Base-by-base conservation (phyloP, 2,113 vertebrate species). In the Rhinoptilus africanus region DNA sequence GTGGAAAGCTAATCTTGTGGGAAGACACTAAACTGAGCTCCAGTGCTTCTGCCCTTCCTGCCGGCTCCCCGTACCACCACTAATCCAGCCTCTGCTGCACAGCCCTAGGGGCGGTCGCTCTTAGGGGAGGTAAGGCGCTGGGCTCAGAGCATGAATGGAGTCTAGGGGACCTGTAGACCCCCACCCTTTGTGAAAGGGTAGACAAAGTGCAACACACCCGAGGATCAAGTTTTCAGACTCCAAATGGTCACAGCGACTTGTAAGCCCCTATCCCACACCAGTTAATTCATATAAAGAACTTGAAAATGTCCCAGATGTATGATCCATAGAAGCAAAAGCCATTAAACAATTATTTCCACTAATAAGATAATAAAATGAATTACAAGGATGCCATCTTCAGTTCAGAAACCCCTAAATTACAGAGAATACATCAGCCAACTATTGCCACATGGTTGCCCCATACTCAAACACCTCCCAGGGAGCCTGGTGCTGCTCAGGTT, bases 71-170 rank as follows among this genome's bases (percentile, higher is more conserved):
- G 10, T 8, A 23, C 19, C 30, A 10, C 41, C 35, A 8, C 64
- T 5, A 4, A 20, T 4, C 9, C 45, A 34, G n/a, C 6, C n/a
- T 27, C 54, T 59, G 39, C 67, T 74, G 37, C 34, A 30, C 24
- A 35, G n/a, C 32, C 32, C 28, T 7, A 3, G 0, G 4, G 37
- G 27, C 0, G 0, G 14, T 41, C 3, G 1, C 21, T 82, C 14
- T 59, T 47, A 4, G 30, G 32, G 37, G 57, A 51, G 39, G 30
- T 32, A 51, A 16, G 0, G 0, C 37, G 30, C 32, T 48, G 54
- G 35, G 27, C 4, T 10, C 30, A 10, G 12, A 35, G 68, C 19
- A 16, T 35, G 37, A 8, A 4, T 3, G 9, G 24, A 35, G 21
- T 3, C 35, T 16, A 13, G 43, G 35, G 20, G 26, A 47, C 56